Base-by-base conservation (phyloP, 1,140 invertebrate species). In the Heliconius hermathena region DNA sequence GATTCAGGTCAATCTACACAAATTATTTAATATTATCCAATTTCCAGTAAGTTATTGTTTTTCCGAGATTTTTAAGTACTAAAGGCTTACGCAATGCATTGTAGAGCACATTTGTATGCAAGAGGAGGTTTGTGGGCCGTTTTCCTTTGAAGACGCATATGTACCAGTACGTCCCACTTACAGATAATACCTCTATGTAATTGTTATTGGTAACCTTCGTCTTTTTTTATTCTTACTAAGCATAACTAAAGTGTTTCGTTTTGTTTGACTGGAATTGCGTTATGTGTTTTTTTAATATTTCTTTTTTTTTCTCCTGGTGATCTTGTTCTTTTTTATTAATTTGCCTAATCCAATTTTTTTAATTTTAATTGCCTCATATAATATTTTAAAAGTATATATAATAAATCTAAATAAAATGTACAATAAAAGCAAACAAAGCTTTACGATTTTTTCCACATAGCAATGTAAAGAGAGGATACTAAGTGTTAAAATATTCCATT, bases 71-170 rank as follows among this genome's bases (percentile, higher is more conserved):
- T 6, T 26, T 46, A 66, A 36, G 38, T 71, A 29, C 36, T n/a
- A 76, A 33, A 22, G 75, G 16, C 57, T 70, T 76, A 71, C 60
- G 57, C 41, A 76, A 76, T 70, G 75, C 36, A 70, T 70, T 70
- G 36, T 66, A 33, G 41, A 26, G 2, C 29, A 70, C 6, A 54
- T 79, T 79, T n/a, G 78, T 74, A 79, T 79, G 78, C 78, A 36
- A 20, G 57, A 13, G 1, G 26, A 74, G 57, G 74, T 75, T 74
- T 71, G 60, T 74, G 57, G 38, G 26, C 18, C 60, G 71, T 74
- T 79, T 74, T 79, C 78, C 73, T 66, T 79, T 71, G 26, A 74
- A 74, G 22, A 20, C 49, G 16, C 26, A 74, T 49, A 41, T 46
- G 41, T 46, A 46, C 41, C 41, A 46, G 73, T 74, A 74, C 26